Evolutionary conservation across 2,888 invertebrate genomes (phyloP).

Genomic region (Aspidiotus destructor): DNA sequence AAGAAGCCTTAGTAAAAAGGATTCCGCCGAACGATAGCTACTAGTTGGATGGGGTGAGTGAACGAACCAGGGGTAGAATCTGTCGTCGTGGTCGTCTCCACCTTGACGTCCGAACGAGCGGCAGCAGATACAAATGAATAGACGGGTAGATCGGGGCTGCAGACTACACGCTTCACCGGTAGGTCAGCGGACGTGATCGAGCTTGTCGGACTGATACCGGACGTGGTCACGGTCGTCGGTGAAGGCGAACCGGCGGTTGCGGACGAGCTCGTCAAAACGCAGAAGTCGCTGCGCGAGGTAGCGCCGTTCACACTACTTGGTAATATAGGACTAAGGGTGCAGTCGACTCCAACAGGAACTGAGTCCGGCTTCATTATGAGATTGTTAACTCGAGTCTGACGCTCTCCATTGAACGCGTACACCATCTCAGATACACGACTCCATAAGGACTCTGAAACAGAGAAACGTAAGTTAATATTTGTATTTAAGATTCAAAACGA

Average conservation of each 20-base stretch:
- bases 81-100: conserved; percentile 36
- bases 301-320: conserved; percentile 47
- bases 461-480: not conserved
- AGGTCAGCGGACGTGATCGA: conserved; percentile 39
- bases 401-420: conserved; percentile 43
- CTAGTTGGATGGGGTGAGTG: no score
- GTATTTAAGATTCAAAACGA: not conserved
- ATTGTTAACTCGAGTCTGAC: conserved; percentile 37
- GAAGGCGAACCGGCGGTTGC: not conserved
- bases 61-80: conserved; percentile 3
- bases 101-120: conserved; percentile 37
- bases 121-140: conserved; percentile 39
- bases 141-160: conserved; percentile 51
- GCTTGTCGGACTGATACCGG: conserved; percentile 32
- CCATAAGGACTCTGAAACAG: conserved; percentile 45
- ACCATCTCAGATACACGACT: conserved; percentile 47
- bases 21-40: no score
- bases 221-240: not conserved
- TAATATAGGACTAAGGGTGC: conserved; percentile 39
- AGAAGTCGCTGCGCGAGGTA: conserved; percentile 40
- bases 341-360: conserved; percentile 42
- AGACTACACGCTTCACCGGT: conserved; percentile 49
- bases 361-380: conserved; percentile 40
- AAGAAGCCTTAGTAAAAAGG: no score
- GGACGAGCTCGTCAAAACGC: not conserved